These are phyloP conservation scores for Rhinopomastus cyanomelas DNA, from an alignment of 2,113 vertebrate species.

Conservation along the genomic window DNA sequence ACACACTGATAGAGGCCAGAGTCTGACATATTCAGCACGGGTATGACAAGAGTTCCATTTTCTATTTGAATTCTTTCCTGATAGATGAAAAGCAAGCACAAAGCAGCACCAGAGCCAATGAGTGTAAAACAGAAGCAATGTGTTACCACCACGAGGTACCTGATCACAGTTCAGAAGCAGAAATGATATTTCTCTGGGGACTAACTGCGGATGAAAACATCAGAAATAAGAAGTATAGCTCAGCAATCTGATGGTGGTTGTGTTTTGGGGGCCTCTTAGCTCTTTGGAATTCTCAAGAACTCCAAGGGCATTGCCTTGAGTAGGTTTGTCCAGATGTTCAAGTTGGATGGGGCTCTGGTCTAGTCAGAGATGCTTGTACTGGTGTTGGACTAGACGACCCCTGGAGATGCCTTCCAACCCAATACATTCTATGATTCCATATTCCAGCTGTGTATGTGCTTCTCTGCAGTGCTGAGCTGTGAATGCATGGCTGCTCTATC, in stretches of 20 bases:
- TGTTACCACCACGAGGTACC: background rate
- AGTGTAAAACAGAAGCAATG: background rate
- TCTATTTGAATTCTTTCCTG: conserved; percentile 85
- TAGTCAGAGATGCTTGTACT: no score
- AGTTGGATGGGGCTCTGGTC: no score
- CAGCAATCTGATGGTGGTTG: accelerated
- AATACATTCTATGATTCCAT: no score
- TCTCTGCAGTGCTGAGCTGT: background rate
- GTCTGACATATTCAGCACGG: conserved; percentile 80
- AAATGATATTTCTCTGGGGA: background rate
- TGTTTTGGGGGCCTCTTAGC: background rate
- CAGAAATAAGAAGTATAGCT: background rate
- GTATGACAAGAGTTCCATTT: conserved; percentile 81
- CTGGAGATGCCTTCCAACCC: no score
- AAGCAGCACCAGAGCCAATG: background rate
- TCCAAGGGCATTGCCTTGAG: background rate
- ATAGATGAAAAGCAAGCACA: conserved; percentile 5
- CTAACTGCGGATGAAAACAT: accelerated
- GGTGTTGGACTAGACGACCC: no score
- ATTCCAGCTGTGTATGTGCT: background rate
- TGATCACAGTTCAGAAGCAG: background rate
- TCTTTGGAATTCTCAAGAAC: background rate
- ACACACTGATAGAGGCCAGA: conserved; percentile 92
- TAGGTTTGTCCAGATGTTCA: background rate
- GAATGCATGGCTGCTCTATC: background rate